These are phyloP conservation scores for Peromyscus polionotus DNA, from an alignment of 2,113 vertebrate species.

Conservation along the genomic window DNA sequence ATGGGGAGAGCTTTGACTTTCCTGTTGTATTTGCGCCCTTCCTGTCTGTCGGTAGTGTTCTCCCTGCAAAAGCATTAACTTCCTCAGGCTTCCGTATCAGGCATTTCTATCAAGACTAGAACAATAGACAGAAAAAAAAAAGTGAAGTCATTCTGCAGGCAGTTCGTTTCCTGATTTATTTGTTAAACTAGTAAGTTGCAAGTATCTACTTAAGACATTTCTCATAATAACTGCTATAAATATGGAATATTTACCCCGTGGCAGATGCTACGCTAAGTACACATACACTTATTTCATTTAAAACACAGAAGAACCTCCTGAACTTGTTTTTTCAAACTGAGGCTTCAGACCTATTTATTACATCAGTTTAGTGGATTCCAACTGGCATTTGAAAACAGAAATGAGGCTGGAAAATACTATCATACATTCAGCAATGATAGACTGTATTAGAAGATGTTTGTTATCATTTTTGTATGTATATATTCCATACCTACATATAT, in stretches of 20 bases:
- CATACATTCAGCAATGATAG: background rate
- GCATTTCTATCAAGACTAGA: background rate
- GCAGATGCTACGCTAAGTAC: background rate
- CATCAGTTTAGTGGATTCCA: constrained; percentile 26
- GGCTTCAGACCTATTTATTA: background rate
- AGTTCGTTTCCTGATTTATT: background rate
- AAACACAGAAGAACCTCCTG: constrained; percentile 52
- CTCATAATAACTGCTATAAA: constrained; percentile 18
- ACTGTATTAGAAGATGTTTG: background rate
- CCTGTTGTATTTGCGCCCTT: background rate
- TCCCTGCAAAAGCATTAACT: background rate
- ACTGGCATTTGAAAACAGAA: background rate
- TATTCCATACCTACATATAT: background rate
- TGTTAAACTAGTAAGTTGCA: background rate
- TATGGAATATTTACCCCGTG: constrained; percentile 6
- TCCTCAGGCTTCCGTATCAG: background rate
- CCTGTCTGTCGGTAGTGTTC: background rate
- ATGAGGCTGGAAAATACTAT: background rate
- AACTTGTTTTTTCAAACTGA: constrained; percentile 53
- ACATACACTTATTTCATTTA: constrained; percentile 28
- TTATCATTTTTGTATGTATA: background rate
- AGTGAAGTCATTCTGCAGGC: background rate
- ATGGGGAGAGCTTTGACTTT: background rate
- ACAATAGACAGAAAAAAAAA: background rate
- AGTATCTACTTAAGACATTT: constrained; percentile 38